Percentiles rank a stretch among this genome's conserved stretches.
These are phyloP conservation scores for Acanthosoma haemorrhoidale DNA, from an alignment of 2,888 invertebrate species.

Conservation along the genomic window DNA sequence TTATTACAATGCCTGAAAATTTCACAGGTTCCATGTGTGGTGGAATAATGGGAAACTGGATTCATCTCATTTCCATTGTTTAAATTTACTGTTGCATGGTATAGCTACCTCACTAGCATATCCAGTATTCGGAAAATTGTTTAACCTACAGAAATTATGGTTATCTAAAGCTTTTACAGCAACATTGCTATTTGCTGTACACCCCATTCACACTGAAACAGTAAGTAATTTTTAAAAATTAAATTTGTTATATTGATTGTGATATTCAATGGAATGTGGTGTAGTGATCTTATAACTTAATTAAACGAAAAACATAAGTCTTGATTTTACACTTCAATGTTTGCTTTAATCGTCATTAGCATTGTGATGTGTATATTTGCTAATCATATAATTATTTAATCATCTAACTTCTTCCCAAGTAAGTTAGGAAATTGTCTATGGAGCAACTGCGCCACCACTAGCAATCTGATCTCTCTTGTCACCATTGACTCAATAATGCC, in stretches of 20 bases:
- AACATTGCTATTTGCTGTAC: slow-evolving; percentile 75
- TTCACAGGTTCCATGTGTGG: slow-evolving; percentile 60
- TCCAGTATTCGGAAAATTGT: slow-evolving; percentile 50
- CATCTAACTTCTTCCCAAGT: no score
- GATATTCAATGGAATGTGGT: background rate
- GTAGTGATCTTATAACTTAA: no score
- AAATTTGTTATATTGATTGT: no score
- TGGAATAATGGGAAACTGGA: slow-evolving; percentile 55
- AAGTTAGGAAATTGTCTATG: no score
- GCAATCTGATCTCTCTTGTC: no score
- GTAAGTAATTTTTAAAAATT: slow-evolving; percentile 52
- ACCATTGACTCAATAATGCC: no score
- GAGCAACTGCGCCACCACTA: no score
- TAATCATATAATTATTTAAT: no score
- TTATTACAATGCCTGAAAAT: slow-evolving; percentile 35
- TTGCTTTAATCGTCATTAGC: no score
- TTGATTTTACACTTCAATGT: no score
- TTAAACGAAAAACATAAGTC: no score
- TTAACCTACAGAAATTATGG: slow-evolving; percentile 44
- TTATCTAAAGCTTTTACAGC: slow-evolving; percentile 52
- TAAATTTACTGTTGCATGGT: slow-evolving; percentile 70
- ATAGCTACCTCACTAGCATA: slow-evolving; percentile 54
- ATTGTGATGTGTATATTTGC: no score
- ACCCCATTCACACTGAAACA: slow-evolving; percentile 90
- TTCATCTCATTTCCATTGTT: slow-evolving; percentile 60